Evolutionary conservation across 2,113 vertebrate species (phyloP).

Genomic region (Protomyctophum bolini): DNA sequence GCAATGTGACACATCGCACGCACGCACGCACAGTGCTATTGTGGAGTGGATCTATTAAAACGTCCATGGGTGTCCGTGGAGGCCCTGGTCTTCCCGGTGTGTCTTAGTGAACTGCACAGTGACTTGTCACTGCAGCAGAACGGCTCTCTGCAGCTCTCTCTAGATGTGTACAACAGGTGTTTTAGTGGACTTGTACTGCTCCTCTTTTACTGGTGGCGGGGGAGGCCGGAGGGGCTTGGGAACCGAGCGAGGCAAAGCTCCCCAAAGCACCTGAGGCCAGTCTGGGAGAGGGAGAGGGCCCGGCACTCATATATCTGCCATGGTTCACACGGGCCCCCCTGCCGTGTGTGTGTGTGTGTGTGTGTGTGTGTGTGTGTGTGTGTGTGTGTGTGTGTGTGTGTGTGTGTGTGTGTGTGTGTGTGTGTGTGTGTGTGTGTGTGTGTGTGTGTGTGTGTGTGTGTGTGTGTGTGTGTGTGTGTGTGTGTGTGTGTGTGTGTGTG

Average conservation of each 20-base stretch:
- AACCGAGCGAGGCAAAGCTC: slow-evolving; percentile 49
- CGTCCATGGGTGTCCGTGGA: too few species aligned
- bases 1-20: too few species aligned
- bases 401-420: neutral
- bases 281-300: slow-evolving; percentile 52
- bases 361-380: slow-evolving; percentile 12
- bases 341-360: slow-evolving; percentile 12
- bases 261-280: slow-evolving; percentile 46
- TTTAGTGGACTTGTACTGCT: slow-evolving; percentile 45
- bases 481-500: slow-evolving; percentile 18
- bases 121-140: slow-evolving; percentile 15
- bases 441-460: neutral
- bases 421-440: neutral
- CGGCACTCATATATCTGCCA: slow-evolving; percentile 55
- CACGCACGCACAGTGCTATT: too few species aligned
- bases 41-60: too few species aligned
- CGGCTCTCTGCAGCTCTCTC: slow-evolving; percentile 26
- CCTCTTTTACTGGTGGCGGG: slow-evolving; percentile 54
- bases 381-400: slow-evolving; percentile 19
- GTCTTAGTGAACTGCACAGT: neutral
- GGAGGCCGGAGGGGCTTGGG: slow-evolving; percentile 51
- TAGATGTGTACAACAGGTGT: slow-evolving; percentile 69
- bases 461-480: slow-evolving; percentile 12
- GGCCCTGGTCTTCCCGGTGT: neutral
- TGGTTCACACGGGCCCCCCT: slow-evolving; percentile 51